Evolutionary conservation across 2,797 vertebrate species (phyloP), one percentile per base, ranked within the genome.

Genomic region (Halcyon smyrnensis): DNA sequence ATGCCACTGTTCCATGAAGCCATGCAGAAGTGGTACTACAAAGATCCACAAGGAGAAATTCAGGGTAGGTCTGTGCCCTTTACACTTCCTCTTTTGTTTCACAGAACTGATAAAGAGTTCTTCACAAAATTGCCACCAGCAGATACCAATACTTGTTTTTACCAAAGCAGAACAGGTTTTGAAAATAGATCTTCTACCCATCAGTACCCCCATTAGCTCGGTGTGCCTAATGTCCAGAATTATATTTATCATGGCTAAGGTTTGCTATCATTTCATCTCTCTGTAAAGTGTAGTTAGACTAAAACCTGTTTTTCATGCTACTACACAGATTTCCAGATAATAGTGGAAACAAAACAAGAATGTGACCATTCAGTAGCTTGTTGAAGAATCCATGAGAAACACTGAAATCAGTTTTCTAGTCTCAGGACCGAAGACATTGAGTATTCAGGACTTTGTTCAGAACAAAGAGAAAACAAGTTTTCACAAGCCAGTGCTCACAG

Each of bases 1-100:
- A 97, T 99, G 84, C 98, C 99, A 0, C 89, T 99, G 50, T 98
- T 99, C 50, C 99, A 99, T 0, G 99, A 99, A 95, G 99, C 99
- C 85, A 99, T 99, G 94, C 99, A 99, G 92, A 99, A 99, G 97
- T 99, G 99, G 99, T 99, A 99, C 98, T 99, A 99, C 97, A 99
- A 99, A 98, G 99, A 99, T 97, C 99, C 99, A 25, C 99, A 99
- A 98, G 99, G 99, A 97, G 99, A 99, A 97, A 99, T 99, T 97
- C 99, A 99, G 97, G 99, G 99, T 99, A 97, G 80, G 96, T 91
- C 37, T 71, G 93, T 95, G 87, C 89, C 63, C 51, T 95, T 96
- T 94, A 71, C 94, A 27, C 78, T 95, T 92, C 74, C 93, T 96
- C 81, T 96, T 95, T 94, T 82, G 87, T 76, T 93, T 95, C 73